These are phyloP conservation scores for Ctenodactylus gundi DNA, from an alignment of 2,113 vertebrate genomes.

Conservation along the genomic window DNA sequence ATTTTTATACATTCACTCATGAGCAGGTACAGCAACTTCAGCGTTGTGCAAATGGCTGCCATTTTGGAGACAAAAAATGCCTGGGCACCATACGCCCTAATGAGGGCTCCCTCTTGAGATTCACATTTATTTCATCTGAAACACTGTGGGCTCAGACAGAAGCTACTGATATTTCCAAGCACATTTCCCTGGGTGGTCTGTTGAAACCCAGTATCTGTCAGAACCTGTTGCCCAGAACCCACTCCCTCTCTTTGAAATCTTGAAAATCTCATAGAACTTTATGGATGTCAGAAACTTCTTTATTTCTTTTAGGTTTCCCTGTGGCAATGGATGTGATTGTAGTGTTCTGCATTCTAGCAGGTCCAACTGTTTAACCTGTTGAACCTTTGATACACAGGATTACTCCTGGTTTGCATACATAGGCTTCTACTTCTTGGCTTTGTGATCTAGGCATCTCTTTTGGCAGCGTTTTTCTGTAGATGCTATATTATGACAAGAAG, in stretches of 20 bases:
- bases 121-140: background rate
- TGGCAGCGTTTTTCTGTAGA: background rate
- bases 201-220: background rate
- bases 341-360: background rate
- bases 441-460: background rate
- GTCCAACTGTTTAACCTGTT: background rate
- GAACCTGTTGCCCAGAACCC: accelerated
- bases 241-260: background rate
- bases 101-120: background rate
- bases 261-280: background rate
- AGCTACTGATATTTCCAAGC: background rate
- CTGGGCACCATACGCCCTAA: background rate
- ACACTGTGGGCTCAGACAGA: background rate
- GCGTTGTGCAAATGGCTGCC: background rate
- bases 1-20: background rate
- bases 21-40: background rate
- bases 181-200: background rate
- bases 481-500: background rate
- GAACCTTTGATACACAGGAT: background rate
- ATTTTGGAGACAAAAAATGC: background rate
- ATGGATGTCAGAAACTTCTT: background rate
- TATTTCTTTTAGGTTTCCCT: background rate
- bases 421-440: background rate
- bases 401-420: background rate
- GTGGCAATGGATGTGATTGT: background rate